Evolutionary conservation across 2,113 vertebrate species (phyloP).

Genomic region (Burhinus oedicnemus): DNA sequence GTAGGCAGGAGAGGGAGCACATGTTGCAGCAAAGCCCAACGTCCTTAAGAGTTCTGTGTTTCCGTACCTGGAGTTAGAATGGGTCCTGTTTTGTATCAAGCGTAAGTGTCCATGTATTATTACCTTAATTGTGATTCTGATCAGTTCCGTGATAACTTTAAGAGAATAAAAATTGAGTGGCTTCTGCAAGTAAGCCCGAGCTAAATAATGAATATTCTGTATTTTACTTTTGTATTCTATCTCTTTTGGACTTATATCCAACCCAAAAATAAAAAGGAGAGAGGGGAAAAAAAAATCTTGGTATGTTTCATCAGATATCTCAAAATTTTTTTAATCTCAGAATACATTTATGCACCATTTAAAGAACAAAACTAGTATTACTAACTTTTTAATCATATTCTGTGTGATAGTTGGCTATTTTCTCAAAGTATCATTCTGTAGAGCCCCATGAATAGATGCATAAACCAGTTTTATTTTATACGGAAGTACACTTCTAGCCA

Average conservation of each 20-base stretch:
- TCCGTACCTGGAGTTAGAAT: background rate
- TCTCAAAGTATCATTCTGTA: background rate
- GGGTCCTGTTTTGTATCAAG: background rate
- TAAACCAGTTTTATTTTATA: background rate
- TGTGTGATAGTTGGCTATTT: background rate
- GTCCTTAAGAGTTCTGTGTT: background rate
- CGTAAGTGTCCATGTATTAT: background rate
- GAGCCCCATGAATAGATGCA: background rate
- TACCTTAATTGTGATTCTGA: background rate
- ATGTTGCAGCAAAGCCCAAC: background rate
- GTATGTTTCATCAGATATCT: background rate
- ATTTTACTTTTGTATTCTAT: background rate
- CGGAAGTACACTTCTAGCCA: background rate
- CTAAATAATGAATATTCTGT: background rate
- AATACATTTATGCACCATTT: background rate
- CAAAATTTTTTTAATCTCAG: background rate
- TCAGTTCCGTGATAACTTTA: background rate
- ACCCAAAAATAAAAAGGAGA: background rate
- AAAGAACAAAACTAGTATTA: background rate
- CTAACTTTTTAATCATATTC: background rate
- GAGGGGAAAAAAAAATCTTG: background rate
- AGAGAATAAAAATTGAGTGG: background rate
- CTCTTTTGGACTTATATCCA: background rate
- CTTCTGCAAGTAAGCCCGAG: background rate
- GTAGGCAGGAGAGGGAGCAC: slow-evolving; percentile 27